Percentiles rank a stretch among this genome's conserved stretches.
phyloP scores from a whole-genome alignment of 2,797 vertebrate species.

The Siniperca undulata region DNA sequence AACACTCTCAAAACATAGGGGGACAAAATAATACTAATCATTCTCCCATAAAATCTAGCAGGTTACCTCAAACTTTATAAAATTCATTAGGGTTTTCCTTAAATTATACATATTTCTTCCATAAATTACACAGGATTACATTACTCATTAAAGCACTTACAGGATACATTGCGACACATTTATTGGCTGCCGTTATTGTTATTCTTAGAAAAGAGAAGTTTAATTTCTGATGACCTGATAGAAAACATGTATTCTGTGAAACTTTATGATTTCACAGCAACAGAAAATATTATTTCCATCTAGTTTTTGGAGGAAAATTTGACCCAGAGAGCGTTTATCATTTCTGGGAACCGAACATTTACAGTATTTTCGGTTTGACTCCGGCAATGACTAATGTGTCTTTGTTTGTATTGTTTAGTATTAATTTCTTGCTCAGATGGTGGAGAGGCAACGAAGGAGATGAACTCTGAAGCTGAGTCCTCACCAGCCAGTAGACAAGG shows the following conservation, averaged over 20 bases:
- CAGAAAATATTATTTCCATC: not conserved
- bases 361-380: not conserved
- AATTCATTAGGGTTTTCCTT: not conserved
- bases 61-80: not conserved
- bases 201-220: not conserved
- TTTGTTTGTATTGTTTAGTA: not conserved
- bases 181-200: not conserved
- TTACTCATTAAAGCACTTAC: not conserved
- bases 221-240: not conserved
- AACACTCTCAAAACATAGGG: not conserved
- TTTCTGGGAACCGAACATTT: not conserved
- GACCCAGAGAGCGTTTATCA: not conserved
- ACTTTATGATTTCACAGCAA: not conserved
- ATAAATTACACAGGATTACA: not conserved
- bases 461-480: not conserved
- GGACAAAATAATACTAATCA: too few relatives aligned
- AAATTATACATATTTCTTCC: not conserved
- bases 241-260: not conserved
- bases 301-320: not conserved
- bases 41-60: too few relatives aligned
- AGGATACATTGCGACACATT: too few relatives aligned
- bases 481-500: slow-evolving; percentile 1
- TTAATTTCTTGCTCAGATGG: slow-evolving; percentile 23
- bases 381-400: fast-evolving
- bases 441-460: not conserved